Percentiles rank a stretch among this genome's conserved stretches.
Conservation (phyloP, 1,140 invertebrate species). For the Liolophura sinensis region DNA sequence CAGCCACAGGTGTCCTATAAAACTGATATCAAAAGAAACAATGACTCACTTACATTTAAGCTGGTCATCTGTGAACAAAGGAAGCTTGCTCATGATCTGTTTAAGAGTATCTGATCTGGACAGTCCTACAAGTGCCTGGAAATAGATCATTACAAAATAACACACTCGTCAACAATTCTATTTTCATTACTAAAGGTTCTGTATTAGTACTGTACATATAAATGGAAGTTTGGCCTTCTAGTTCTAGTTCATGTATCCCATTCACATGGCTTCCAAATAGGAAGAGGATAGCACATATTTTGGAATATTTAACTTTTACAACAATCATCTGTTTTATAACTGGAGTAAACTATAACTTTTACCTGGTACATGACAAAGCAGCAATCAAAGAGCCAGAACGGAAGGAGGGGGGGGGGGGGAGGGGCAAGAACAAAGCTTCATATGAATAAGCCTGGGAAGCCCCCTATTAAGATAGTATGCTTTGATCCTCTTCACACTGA, state of each 20-base stretch:
- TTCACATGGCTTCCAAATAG: too few species aligned
- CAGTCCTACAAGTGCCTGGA: slow-evolving; percentile 84
- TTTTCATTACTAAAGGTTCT: too few species aligned
- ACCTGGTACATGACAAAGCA: neutral
- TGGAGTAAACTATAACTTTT: too few species aligned
- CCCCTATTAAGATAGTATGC: too few species aligned
- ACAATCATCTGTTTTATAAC: too few species aligned
- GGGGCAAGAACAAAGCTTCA: too few species aligned
- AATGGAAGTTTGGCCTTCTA: neutral
- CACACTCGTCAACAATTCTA: neutral
- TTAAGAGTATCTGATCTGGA: slow-evolving; percentile 87
- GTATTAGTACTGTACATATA: neutral
- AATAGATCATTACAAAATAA: slow-evolving; percentile 15
- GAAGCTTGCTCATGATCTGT: slow-evolving; percentile 95
- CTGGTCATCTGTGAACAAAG: slow-evolving; percentile 90
- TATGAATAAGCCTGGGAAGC: too few species aligned
- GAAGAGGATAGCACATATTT: too few species aligned
- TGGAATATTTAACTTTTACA: too few species aligned
- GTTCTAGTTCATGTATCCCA: too few species aligned
- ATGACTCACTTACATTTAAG: slow-evolving; percentile 72
- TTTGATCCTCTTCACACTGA: too few species aligned
- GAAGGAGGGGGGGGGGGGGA: too few species aligned
- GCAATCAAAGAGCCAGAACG: slow-evolving; percentile 1
- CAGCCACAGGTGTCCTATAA: neutral
- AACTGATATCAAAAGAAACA: neutral